A percentile compares a stretch with the other conserved stretches of the same genome.
Conservation (phyloP, 2,888 invertebrate species). For the Sminthurinus aureus region DNA sequence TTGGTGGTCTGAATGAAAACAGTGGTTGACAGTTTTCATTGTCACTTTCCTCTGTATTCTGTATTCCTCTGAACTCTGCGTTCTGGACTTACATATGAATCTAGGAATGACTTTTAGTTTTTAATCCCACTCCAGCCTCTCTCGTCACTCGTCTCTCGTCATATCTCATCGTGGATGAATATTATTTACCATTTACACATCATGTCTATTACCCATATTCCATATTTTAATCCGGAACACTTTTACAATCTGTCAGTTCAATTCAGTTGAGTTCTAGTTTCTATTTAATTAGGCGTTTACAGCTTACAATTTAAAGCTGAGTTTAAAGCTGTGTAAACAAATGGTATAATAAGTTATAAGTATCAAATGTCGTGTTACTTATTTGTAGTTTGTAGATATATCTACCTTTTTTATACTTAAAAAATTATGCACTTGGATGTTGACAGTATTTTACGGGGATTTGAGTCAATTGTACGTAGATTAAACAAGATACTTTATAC, state of each 20-base stretch:
- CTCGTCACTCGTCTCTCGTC: neutral
- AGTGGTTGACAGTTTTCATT: conserved; percentile 24
- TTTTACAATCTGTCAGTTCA: neutral
- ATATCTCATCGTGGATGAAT: neutral
- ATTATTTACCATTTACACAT: neutral
- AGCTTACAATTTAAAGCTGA: too few relatives aligned
- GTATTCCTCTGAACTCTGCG: neutral
- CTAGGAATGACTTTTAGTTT: neutral
- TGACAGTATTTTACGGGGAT: too few relatives aligned
- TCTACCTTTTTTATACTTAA: too few relatives aligned
- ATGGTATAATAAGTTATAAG: neutral
- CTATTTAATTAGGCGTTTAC: conserved; percentile 6
- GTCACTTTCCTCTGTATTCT: neutral
- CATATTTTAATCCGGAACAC: neutral
- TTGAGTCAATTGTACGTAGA: too few relatives aligned
- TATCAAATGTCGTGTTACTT: neutral
- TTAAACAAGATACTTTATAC: too few relatives aligned
- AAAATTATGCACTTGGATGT: too few relatives aligned
- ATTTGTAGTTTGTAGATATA: too few relatives aligned
- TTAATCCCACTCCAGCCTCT: conserved; percentile 17
- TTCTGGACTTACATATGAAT: too few relatives aligned
- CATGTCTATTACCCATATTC: neutral
- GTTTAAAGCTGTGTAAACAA: neutral
- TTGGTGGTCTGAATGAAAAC: neutral
- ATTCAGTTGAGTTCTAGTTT: too few relatives aligned